These are phyloP conservation scores for Dicyrtomina minuta DNA, from an alignment of 2,888 invertebrate species.

Conservation along the genomic window DNA sequence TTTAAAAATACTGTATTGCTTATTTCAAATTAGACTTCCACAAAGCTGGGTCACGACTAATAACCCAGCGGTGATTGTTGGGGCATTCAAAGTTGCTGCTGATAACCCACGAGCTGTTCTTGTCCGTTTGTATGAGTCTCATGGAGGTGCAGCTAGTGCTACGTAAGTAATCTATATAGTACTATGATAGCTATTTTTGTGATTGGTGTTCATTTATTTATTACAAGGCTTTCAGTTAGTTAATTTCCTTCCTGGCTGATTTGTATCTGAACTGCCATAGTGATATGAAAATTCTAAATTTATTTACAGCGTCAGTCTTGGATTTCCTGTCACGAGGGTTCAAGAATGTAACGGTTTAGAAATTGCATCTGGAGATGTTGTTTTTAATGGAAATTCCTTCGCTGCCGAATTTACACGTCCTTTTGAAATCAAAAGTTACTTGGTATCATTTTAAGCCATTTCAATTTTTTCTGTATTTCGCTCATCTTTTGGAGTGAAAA, in stretches of 20 bases:
- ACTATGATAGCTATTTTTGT: too few relatives aligned
- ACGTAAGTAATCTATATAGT: conserved; percentile 35
- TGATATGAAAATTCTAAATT: too few relatives aligned
- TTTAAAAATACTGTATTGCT: background rate
- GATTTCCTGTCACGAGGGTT: conserved; percentile 34
- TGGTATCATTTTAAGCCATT: conserved; percentile 35
- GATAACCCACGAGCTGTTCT: conserved; percentile 33
- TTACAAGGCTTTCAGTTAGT: too few relatives aligned
- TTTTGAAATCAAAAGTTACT: conserved; percentile 45
- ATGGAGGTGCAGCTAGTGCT: conserved; percentile 42
- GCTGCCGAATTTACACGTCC: conserved; percentile 36
- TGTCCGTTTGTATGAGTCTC: conserved; percentile 44
- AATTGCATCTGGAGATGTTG: conserved; percentile 2
- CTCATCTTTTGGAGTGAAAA: too few relatives aligned
- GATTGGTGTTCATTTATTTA: too few relatives aligned
- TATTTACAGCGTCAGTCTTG: conserved; percentile 35
- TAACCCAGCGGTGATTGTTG: conserved; percentile 41
- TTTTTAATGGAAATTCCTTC: conserved; percentile 31
- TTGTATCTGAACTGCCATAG: background rate
- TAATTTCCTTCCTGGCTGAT: too few relatives aligned
- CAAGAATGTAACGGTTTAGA: conserved; percentile 46
- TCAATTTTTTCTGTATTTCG: too few relatives aligned
- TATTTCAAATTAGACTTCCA: conserved; percentile 22
- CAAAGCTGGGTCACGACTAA: conserved; percentile 36
- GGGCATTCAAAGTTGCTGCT: conserved; percentile 45